These are phyloP conservation scores for Lasioglossum baleicum DNA, from an alignment of 1,140 invertebrate species.

Conservation along the genomic window DNA sequence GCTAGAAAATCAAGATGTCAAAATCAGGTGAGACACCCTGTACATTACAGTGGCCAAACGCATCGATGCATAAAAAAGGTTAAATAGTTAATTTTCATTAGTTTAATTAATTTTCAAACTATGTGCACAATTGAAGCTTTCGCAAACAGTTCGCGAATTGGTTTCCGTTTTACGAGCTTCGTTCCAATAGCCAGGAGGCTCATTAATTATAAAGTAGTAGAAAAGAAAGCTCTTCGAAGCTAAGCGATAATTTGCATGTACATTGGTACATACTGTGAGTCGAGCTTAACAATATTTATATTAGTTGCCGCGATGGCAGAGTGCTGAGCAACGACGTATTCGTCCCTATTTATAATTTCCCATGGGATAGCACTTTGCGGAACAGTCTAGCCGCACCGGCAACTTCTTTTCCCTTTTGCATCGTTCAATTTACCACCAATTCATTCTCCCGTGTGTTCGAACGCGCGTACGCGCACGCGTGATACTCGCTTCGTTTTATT, in stretches of 20 bases:
- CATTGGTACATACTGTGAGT: slow-evolving; percentile 8
- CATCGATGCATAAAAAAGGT: too few species aligned
- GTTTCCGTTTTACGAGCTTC: background rate
- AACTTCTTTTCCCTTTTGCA: slow-evolving; percentile 34
- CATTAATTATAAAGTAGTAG: background rate
- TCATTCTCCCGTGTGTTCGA: slow-evolving; percentile 14
- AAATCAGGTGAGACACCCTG: too few species aligned
- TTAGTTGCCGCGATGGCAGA: slow-evolving; percentile 17
- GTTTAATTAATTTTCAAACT: too few species aligned
- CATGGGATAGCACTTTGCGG: slow-evolving; percentile 19
- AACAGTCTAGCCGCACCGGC: background rate
- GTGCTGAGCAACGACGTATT: background rate
- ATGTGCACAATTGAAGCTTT: too few species aligned
- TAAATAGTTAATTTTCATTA: too few species aligned
- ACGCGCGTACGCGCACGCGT: background rate
- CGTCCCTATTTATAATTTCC: slow-evolving; percentile 48
- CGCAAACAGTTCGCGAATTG: too few species aligned
- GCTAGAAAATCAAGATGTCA: too few species aligned
- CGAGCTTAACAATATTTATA: slow-evolving; percentile 32
- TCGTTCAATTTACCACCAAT: slow-evolving; percentile 30
- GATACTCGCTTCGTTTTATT: background rate
- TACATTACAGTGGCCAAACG: too few species aligned
- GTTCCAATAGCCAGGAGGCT: background rate
- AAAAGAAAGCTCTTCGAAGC: background rate
- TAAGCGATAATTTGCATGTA: slow-evolving; percentile 5